Percentiles rank a stretch among this genome's conserved stretches.
Conservation (phyloP, 2,888 invertebrate species). For the Saturnia japonica region DNA sequence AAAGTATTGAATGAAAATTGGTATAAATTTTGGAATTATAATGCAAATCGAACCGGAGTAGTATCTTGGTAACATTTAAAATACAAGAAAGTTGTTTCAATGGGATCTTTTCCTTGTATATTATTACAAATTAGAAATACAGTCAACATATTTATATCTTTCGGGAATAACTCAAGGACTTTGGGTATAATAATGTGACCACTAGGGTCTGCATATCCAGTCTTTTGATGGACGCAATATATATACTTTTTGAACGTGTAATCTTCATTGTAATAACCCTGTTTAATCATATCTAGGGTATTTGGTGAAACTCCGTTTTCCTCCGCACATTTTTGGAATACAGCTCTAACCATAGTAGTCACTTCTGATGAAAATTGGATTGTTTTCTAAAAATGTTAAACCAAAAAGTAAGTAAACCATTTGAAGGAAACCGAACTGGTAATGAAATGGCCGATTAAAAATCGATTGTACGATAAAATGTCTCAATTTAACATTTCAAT, state of each 20-base stretch:
- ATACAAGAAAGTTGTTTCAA: conserved; percentile 44
- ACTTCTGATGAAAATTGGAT: conserved; percentile 19
- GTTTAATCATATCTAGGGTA: background rate
- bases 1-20: background rate
- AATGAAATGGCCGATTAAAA: no score
- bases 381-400: background rate
- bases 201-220: background rate
- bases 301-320: background rate
- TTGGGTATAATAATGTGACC: background rate
- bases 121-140: conserved; percentile 33
- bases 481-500: no score
- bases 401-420: background rate
- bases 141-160: background rate
- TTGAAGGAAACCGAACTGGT: background rate
- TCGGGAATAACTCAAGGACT: background rate
- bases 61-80: conserved; percentile 46
- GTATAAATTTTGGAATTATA: background rate
- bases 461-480: no score
- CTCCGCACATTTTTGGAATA: background rate
- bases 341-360: background rate
- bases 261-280: background rate
- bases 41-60: conserved; percentile 12
- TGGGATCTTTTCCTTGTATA: conserved; percentile 39
- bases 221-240: background rate
- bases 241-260: background rate